Evolutionary conservation across 1,140 invertebrate genomes (phyloP), one percentile per base, ranked within the genome.

Genomic region (Brachionus koreanus): DNA sequence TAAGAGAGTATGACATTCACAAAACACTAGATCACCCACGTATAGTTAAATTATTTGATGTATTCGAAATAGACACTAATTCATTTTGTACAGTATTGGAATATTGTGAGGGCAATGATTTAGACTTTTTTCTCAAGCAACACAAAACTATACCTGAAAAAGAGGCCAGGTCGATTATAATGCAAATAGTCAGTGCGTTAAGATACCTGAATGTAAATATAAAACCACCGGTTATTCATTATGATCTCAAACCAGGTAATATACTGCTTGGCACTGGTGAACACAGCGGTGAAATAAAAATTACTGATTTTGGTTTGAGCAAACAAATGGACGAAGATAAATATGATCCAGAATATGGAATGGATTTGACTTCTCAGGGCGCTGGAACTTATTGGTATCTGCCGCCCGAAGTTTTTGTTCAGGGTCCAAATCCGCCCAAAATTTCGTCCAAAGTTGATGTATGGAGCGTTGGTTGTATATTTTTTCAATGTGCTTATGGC

Each of bases 391-490:
- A 98, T 88, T 99, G 97, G 97, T 99, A 99, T 90, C 91, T 99
- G 84, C 97, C 98, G 83, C 97, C 98, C n/a, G 98, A 99, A 89
- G 99, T 97, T 91, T 99, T 99, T 90, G 95, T 98, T 83, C 95
- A 98, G 85, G 96, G 96, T 83, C 98, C 98, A 90, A 96, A 96
- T 90, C 97, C 97, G 85, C 97, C 97, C 85, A 99, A 99, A 93
- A 99, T 99, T 88, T 98, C 96, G 86, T 98, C 95, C 84, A 99
- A 99, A 92, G 98, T 99, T 83, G 97, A 99, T 90, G 97, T 99
- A 61, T 99, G 98, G 97, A 97, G 95, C 87, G 96, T 99, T 61
- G 98, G 98, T 86, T 97, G 99, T 83, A 99, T 99, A 90, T 99
- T 99, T 91, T 99, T 98, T 90, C 97, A 99, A 91, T 99, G 97